These are phyloP conservation scores for Atta cephalotes DNA, from an alignment of 1,140 invertebrate species.

Conservation along the genomic window DNA sequence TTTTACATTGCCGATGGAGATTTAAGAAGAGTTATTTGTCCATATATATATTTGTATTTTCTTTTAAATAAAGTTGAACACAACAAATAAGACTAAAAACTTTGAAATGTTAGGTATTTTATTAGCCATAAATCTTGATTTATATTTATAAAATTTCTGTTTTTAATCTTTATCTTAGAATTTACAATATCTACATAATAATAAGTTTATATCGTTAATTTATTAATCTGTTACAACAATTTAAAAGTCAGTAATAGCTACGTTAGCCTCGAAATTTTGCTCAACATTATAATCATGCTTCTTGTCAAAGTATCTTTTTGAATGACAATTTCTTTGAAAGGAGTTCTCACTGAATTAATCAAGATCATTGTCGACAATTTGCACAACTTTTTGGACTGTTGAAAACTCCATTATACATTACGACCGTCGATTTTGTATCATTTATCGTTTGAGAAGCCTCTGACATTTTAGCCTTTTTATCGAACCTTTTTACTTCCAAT, in stretches of 20 bases:
- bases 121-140: not conserved
- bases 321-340: conserved; percentile 48
- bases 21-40: not conserved
- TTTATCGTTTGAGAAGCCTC: conserved; percentile 66
- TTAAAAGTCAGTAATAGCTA: not conserved
- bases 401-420: conserved; percentile 79
- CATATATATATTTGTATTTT: not conserved
- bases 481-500: not conserved
- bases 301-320: conserved; percentile 15
- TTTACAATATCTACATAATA: not conserved
- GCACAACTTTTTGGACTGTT: conserved; percentile 74
- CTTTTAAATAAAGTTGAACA: not conserved
- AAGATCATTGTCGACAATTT: conserved; percentile 69
- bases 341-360: conserved; percentile 45
- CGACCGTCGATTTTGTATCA: conserved; percentile 68
- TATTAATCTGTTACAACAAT: not conserved
- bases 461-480: conserved; percentile 38
- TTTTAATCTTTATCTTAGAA: not conserved
- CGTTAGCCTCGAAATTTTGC: conserved; percentile 46
- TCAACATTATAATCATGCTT: conserved; percentile 22
- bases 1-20: too few species aligned
- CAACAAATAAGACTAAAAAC: not conserved
- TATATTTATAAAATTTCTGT: not conserved
- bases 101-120: not conserved
- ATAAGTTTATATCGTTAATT: not conserved